Evolutionary conservation across 1,140 invertebrate genomes (phyloP).

Genomic region (Drosophila malerkotliana): DNA sequence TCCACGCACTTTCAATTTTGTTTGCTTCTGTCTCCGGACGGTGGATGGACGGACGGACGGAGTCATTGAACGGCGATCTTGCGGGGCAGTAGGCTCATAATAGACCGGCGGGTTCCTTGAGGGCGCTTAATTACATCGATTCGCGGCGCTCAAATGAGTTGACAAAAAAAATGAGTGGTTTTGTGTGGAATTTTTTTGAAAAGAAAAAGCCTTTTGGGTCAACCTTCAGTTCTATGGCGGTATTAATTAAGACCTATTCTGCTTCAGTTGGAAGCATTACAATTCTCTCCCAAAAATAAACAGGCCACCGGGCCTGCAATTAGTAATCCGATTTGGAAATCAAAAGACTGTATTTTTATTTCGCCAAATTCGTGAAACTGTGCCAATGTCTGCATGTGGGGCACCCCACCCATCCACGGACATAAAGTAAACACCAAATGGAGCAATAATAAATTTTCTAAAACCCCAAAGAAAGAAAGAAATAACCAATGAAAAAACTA

Average conservation of each 20-base stretch:
- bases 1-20: conserved; percentile 72
- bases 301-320: conserved; percentile 11
- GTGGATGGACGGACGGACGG: conserved; percentile 14
- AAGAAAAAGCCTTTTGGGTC: conserved; percentile 35
- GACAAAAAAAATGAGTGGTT: conserved; percentile 28
- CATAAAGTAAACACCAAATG: conserved; percentile 30
- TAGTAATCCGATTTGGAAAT: conserved; percentile 38
- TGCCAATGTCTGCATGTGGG: conserved; percentile 44
- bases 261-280: not conserved
- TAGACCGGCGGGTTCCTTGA: conserved; percentile 49
- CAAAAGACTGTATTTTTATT: conserved; percentile 16
- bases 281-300: conserved; percentile 5
- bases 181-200: conserved; percentile 25
- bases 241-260: conserved; percentile 39
- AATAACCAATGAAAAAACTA: conserved; percentile 54
- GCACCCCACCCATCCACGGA: conserved; percentile 11
- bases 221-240: conserved; percentile 54
- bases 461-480: conserved; percentile 8
- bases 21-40: conserved; percentile 30
- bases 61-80: conserved; percentile 10
- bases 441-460: conserved; percentile 55
- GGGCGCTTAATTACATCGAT: conserved; percentile 56
- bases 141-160: conserved; percentile 66
- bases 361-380: conserved; percentile 24
- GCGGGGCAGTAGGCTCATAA: conserved; percentile 15